phyloP scores from a whole-genome alignment of 2,113 vertebrate genomes.

The Podiceps cristatus region DNA sequence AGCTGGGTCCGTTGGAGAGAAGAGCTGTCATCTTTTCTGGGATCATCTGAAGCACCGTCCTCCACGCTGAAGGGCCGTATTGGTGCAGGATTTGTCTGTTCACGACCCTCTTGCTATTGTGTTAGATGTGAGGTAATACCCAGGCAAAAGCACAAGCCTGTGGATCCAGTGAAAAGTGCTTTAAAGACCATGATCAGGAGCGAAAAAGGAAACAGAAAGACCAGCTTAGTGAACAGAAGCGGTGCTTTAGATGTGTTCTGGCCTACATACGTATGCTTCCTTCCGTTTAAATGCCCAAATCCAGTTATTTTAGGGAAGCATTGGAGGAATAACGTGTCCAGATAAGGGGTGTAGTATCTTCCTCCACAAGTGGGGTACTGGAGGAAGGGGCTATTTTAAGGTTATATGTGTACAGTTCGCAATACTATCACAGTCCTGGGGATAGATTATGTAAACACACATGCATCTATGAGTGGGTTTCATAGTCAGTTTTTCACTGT shows the following conservation, averaged over 20 bases:
- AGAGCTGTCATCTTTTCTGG: not conserved
- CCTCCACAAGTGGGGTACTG: not conserved
- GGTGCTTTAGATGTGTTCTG: constrained; percentile 35
- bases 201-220: constrained; percentile 49
- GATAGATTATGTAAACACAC: not conserved
- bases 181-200: not conserved
- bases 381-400: constrained; percentile 10
- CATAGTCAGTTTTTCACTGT: not conserved
- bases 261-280: not conserved
- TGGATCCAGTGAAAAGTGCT: constrained; percentile 1
- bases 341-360: not conserved
- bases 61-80: fast-evolving
- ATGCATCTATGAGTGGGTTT: not conserved
- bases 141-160: not conserved
- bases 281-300: constrained; percentile 1
- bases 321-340: not conserved
- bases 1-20: not conserved
- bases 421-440: not conserved
- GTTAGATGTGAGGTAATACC: not conserved
- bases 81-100: not conserved
- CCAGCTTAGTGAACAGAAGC: constrained; percentile 17
- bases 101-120: fast-evolving
- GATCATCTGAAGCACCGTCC: not conserved
- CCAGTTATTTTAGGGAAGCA: not conserved
- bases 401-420: not conserved